Evolutionary conservation across 2,888 invertebrate genomes (phyloP).

Genomic region (Blastobasis lacticolella): DNA sequence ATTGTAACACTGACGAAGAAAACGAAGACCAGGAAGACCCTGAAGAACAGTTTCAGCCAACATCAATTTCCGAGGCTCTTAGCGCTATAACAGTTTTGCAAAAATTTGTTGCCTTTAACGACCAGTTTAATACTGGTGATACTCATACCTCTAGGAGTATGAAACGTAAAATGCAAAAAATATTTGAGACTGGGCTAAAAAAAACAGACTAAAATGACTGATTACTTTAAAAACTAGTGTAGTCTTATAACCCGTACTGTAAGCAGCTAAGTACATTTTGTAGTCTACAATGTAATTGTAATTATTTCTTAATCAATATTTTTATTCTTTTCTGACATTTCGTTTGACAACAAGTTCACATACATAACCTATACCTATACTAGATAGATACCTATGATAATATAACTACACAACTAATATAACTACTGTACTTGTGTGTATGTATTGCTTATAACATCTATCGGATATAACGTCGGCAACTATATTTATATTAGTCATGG

Average conservation of each 20-base stretch:
- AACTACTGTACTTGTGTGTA: too few relatives aligned
- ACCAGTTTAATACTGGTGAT: conserved; percentile 14
- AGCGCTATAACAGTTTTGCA: too few relatives aligned
- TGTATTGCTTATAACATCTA: too few relatives aligned
- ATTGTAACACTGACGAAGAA: conserved; percentile 17
- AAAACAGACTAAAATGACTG: conserved; percentile 7
- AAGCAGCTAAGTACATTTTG: conserved; percentile 9
- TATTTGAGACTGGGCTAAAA: conserved; percentile 11
- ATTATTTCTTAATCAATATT: conserved; percentile 1
- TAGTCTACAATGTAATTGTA: too few relatives aligned
- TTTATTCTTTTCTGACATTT: conserved; percentile 1
- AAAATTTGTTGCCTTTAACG: conserved; percentile 13
- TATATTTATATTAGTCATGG: too few relatives aligned
- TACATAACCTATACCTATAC: conserved; percentile 5
- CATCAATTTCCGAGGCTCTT: conserved; percentile 14
- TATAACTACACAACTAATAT: too few relatives aligned
- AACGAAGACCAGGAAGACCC: conserved; percentile 13
- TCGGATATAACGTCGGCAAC: too few relatives aligned
- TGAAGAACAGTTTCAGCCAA: conserved; percentile 16
- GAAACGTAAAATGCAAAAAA: conserved; percentile 17
- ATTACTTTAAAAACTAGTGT: conserved; percentile 8
- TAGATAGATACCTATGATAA: conserved; percentile 1
- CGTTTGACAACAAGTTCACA: not conserved
- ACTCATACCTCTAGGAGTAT: conserved; percentile 17
- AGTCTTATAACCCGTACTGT: conserved; percentile 8